Percentiles rank a stretch among this genome's conserved stretches.
These are phyloP conservation scores for Drosophila sp. DNA, from an alignment of 1,140 invertebrate genomes.

Conservation along the genomic window DNA sequence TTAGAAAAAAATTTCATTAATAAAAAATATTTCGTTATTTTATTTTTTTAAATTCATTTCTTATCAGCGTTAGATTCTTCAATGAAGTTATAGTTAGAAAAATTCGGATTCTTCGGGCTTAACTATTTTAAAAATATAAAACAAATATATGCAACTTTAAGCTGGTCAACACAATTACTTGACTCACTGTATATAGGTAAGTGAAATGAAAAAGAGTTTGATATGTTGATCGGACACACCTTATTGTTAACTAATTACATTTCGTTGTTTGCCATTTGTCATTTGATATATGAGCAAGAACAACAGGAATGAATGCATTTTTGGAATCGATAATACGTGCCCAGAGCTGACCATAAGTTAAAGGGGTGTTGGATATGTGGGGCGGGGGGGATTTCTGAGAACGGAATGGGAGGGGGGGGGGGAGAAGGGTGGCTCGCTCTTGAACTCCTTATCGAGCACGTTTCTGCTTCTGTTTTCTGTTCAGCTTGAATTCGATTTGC, in stretches of 20 bases:
- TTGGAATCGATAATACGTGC: conserved; percentile 77
- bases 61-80: no score
- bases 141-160: no score
- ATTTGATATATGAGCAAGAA: conserved; percentile 66
- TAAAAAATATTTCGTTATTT: no score
- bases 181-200: not conserved
- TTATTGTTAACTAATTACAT: conserved; percentile 80
- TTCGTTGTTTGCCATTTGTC: conserved; percentile 65
- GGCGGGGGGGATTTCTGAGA: no score
- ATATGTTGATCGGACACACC: conserved; percentile 54
- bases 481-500: conserved; percentile 47
- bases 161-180: no score
- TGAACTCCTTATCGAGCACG: conserved; percentile 46
- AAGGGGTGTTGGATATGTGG: not conserved
- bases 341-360: conserved; percentile 14
- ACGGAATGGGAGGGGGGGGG: not conserved
- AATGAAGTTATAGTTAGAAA: no score
- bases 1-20: no score
- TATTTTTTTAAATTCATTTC: no score
- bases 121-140: not conserved
- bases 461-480: conserved; percentile 46
- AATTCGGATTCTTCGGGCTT: no score
- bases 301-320: conserved; percentile 67
- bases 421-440: not conserved
- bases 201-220: not conserved